These are phyloP conservation scores for Dascyllus trimaculatus DNA, from an alignment of 2,113 vertebrate species.

Conservation along the genomic window DNA sequence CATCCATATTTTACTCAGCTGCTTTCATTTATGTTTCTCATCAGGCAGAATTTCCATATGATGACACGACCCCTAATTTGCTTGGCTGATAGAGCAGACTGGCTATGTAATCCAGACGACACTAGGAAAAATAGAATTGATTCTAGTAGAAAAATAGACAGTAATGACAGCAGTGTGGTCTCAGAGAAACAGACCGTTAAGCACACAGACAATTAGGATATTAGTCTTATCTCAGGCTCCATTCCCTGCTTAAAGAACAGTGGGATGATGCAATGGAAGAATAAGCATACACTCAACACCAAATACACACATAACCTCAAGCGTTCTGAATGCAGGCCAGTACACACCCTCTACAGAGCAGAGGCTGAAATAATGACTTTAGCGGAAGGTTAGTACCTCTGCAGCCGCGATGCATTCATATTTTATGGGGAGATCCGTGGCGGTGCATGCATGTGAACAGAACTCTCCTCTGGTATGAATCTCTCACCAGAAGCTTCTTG, in stretches of 20 bases:
- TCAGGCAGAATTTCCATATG: slow-evolving; percentile 40
- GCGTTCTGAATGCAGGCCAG: slow-evolving; percentile 24
- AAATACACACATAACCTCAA: slow-evolving; percentile 34
- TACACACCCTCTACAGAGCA: slow-evolving; percentile 17
- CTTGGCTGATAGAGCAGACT: slow-evolving; percentile 19
- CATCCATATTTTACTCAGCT: slow-evolving; percentile 37
- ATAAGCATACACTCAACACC: slow-evolving; percentile 24
- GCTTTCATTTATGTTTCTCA: slow-evolving; percentile 34
- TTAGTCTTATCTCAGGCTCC: slow-evolving; percentile 41
- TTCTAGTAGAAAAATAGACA: slow-evolving; percentile 27
- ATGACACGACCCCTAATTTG: slow-evolving; percentile 21
- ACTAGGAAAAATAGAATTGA: slow-evolving; percentile 1
- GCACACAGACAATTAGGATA: slow-evolving; percentile 41
- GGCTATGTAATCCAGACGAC: slow-evolving; percentile 20
- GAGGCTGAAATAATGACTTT: slow-evolving; percentile 66
- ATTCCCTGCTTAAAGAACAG: slow-evolving; percentile 36
- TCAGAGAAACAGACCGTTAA: slow-evolving; percentile 36
- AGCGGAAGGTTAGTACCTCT: slow-evolving; percentile 62
- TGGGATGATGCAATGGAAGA: slow-evolving; percentile 22
- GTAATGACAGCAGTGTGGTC: slow-evolving; percentile 21
- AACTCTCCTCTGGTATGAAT: slow-evolving; percentile 38
- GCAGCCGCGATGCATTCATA: slow-evolving; percentile 69
- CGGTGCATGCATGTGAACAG: slow-evolving; percentile 50
- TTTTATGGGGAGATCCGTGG: slow-evolving; percentile 71
- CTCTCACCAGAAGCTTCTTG: slow-evolving; percentile 35